Evolutionary conservation across 2,888 invertebrate species (phyloP), one percentile per base, ranked within the genome.

Genomic region (Spatulosminthurus flaviceps): DNA sequence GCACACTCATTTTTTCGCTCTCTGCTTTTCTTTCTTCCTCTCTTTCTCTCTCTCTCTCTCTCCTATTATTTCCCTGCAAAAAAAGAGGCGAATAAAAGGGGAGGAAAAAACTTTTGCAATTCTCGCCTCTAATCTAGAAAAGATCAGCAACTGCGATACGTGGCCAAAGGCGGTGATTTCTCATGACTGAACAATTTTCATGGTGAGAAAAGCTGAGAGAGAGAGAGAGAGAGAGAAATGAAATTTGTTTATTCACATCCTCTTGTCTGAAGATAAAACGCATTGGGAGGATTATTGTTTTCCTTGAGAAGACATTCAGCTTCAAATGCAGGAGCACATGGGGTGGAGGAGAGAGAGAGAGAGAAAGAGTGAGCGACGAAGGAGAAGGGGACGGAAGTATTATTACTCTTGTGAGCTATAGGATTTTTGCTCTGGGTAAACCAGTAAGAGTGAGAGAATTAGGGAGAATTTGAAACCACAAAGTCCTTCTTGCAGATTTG

Each of bases 381-480:
- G 34, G n/a, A 28, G 70, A 19, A 22, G 41, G 21, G 22, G 16
- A n/a, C 41, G 34, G 41, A 70, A 70, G n/a, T 70, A 21, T 42
- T 51, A 60, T 73, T 67, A 19, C 73, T 26, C 51, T 24, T 28
- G 60, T 26, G 24, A 22, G n/a, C 26, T 26, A 43, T n/a, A n/a
- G n/a, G n/a, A n/a, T n/a, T n/a, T n/a, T n/a, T n/a, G n/a, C 24
- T 4, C 11, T n/a, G 77, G 28, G n/a, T 34, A 42, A 29, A 21
- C n/a, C 28, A 60, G 34, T 66, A 26, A 66, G 69, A 51, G 41
- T 66, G 43, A 66, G 69, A 51, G 41, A 51, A 43, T 61, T 61
- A 61, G 64, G 61, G 61, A 43, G 69, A 71, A 78, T 61, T 72
- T 34, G 72, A 64, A 78, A 72, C 71, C 78, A 72, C 72, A 71